A percentile compares a stretch with the other conserved stretches of the same genome.
Conservation (phyloP, 37 sponge, comb jelly and placozoan genomes). For the Lycopodina hypogea region DNA sequence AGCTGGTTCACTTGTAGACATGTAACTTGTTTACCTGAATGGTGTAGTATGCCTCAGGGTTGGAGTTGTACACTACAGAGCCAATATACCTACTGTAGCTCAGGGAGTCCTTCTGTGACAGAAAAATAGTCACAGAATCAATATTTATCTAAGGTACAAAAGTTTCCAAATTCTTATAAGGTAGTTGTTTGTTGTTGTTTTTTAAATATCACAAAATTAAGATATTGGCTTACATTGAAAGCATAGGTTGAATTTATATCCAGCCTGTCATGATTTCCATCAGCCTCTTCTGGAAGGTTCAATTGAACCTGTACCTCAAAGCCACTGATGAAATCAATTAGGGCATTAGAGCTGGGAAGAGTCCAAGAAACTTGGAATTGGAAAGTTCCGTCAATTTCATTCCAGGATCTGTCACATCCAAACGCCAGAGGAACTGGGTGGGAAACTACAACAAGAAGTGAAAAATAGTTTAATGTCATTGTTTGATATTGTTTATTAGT, state of each 20-base stretch:
- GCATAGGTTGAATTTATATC: too few species aligned
- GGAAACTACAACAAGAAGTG: background rate
- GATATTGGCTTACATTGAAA: too few species aligned
- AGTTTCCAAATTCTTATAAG: too few species aligned
- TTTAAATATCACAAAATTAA: too few species aligned
- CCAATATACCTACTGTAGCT: background rate
- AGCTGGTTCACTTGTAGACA: too few species aligned
- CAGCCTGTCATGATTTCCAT: too few species aligned
- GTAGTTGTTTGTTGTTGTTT: too few species aligned
- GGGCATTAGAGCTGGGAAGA: constrained; percentile 6
- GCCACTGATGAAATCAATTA: background rate
- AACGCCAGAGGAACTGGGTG: constrained; percentile 9
- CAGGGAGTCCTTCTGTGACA: background rate
- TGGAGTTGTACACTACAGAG: background rate
- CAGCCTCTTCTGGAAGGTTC: background rate
- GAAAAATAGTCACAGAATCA: background rate
- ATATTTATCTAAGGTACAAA: background rate
- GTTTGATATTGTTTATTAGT: too few species aligned
- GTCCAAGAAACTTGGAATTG: constrained; percentile 19
- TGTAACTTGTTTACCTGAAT: constrained; percentile 19
- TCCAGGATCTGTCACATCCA: constrained; percentile 14
- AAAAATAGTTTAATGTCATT: background rate
- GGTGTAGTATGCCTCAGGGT: constrained; percentile 15
- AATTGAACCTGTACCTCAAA: background rate
- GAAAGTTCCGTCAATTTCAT: constrained; percentile 11